These are phyloP conservation scores for Eubasilissa regina DNA, from an alignment of 1,140 invertebrate genomes.

Conservation along the genomic window DNA sequence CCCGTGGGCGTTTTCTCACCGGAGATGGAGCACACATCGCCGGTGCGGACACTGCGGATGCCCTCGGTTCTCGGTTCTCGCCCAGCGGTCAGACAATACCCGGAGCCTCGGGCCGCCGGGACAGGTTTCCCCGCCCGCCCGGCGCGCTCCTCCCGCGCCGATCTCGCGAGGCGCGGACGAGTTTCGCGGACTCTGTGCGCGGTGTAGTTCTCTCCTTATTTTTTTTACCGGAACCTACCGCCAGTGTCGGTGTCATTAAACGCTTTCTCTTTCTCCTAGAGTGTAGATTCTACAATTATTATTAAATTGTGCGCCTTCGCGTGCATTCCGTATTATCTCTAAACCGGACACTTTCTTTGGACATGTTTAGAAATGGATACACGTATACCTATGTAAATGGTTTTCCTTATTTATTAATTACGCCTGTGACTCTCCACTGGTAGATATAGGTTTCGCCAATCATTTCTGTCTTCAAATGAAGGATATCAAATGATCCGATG, in stretches of 20 bases:
- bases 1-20: background rate
- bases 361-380: too few species aligned
- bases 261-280: slow-evolving; percentile 31
- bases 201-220: background rate
- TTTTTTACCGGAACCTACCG: background rate
- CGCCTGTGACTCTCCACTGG: too few species aligned
- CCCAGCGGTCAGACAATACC: slow-evolving; percentile 5
- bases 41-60: too few species aligned
- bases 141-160: background rate
- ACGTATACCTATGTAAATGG: too few species aligned
- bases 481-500: too few species aligned
- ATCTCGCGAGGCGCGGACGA: slow-evolving; percentile 3
- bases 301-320: too few species aligned
- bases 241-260: slow-evolving; percentile 6
- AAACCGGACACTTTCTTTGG: too few species aligned
- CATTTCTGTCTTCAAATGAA: too few species aligned
- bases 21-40: slow-evolving; percentile 1
- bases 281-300: background rate
- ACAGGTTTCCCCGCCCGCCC: slow-evolving; percentile 31
- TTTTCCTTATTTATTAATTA: too few species aligned
- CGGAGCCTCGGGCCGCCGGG: background rate
- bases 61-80: background rate
- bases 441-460: too few species aligned
- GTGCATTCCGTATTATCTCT: too few species aligned
- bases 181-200: background rate